Conservation (phyloP, 2,113 vertebrate genomes). For the Galbula dea region DNA sequence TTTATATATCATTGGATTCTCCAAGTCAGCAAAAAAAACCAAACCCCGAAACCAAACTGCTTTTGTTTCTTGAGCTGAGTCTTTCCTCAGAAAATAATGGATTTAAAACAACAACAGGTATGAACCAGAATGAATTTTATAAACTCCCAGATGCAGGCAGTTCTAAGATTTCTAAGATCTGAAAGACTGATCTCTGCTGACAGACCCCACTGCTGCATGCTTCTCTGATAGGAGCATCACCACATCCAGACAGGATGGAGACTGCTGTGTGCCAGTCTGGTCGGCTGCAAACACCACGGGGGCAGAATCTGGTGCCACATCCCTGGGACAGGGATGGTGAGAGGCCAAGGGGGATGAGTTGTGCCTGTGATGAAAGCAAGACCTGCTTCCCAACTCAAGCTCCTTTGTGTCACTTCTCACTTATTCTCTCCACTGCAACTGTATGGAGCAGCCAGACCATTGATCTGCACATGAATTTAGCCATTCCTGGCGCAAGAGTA, state of each 20-base stretch:
- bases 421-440: not conserved
- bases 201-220: rapidly evolving
- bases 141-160: not conserved
- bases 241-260: rapidly evolving
- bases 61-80: not conserved
- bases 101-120: not conserved
- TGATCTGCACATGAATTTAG: not conserved
- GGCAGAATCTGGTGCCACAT: not conserved
- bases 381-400: not conserved
- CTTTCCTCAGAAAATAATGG: not conserved
- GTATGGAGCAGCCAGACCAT: not conserved
- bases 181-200: not conserved
- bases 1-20: not conserved
- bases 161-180: not conserved
- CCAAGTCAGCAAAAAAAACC: not conserved
- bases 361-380: not conserved
- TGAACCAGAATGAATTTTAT: not conserved
- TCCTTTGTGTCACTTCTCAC: not conserved
- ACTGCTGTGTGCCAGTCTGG: no score
- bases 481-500: not conserved
- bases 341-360: not conserved
- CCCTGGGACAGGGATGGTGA: not conserved
- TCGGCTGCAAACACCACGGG: rapidly evolving
- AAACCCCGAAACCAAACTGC: not conserved
- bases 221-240: not conserved